phyloP scores from a whole-genome alignment of 1,140 invertebrate genomes.

The Orchesella cincta region DNA sequence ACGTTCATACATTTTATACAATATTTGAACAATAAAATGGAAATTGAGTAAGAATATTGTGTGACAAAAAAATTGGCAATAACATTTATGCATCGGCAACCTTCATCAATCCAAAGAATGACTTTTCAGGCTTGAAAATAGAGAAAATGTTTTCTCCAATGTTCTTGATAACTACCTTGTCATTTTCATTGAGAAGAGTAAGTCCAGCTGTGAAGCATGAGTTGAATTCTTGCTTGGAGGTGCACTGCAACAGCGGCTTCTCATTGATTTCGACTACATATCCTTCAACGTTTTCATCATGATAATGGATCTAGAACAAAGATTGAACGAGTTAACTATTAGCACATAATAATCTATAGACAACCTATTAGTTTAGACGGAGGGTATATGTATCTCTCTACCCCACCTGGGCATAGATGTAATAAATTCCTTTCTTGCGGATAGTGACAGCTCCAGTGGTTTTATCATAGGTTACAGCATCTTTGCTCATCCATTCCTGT shows the following conservation, averaged over 20 bases:
- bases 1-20: too few species aligned
- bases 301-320: slow-evolving; percentile 21
- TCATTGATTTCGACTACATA: neutral
- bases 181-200: neutral
- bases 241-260: slow-evolving; percentile 16
- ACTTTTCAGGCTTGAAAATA: slow-evolving; percentile 26
- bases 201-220: slow-evolving; percentile 29
- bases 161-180: slow-evolving; percentile 24
- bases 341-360: neutral
- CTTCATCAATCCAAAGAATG: slow-evolving; percentile 9
- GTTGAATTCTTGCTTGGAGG: slow-evolving; percentile 16
- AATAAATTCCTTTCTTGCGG: slow-evolving; percentile 3
- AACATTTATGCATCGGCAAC: too few species aligned
- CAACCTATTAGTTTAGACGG: neutral
- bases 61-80: too few species aligned
- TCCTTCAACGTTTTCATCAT: slow-evolving; percentile 20
- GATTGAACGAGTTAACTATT: neutral
- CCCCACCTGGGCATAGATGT: slow-evolving; percentile 20
- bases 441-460: neutral
- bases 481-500: neutral
- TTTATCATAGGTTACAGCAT: neutral
- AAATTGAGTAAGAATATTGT: too few species aligned
- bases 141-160: slow-evolving; percentile 12
- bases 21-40: too few species aligned
- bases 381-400: neutral